These are phyloP conservation scores for Calliphora vicina DNA, from an alignment of 1,140 invertebrate genomes.

Conservation along the genomic window DNA sequence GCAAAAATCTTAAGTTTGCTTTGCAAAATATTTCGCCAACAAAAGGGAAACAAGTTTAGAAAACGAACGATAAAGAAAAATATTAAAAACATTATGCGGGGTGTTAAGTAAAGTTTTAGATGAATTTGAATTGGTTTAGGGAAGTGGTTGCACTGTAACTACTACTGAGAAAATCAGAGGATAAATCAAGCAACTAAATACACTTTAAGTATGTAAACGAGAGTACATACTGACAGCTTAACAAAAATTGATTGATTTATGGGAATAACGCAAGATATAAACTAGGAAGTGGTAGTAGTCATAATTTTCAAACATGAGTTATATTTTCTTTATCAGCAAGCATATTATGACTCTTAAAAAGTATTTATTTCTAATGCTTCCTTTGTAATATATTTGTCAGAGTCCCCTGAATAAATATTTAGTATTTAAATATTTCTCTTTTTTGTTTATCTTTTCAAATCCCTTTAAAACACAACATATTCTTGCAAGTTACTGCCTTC, in stretches of 20 bases:
- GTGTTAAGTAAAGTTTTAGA: neutral
- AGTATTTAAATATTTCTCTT: too few relatives aligned
- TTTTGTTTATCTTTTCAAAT: too few relatives aligned
- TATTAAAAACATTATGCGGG: neutral
- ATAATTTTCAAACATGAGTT: too few relatives aligned
- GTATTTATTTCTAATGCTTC: too few relatives aligned
- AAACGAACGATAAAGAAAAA: neutral
- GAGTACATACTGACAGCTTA: neutral
- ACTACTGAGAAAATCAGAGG: neutral
- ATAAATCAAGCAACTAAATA: neutral
- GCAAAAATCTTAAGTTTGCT: neutral
- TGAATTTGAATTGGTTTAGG: neutral
- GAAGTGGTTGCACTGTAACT: too few relatives aligned
- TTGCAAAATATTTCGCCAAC: neutral
- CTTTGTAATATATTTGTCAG: too few relatives aligned
- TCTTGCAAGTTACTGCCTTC: neutral
- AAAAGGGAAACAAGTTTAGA: neutral
- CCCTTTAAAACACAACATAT: too few relatives aligned
- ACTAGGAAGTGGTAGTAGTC: too few relatives aligned
- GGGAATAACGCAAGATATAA: neutral
- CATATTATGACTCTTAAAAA: too few relatives aligned
- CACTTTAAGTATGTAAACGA: neutral
- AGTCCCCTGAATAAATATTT: too few relatives aligned
- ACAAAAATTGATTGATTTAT: conserved; percentile 12
- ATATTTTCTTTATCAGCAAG: too few relatives aligned